Evolutionary conservation across 2,888 invertebrate genomes (phyloP).

Genomic region (Eilema griseolum): DNA sequence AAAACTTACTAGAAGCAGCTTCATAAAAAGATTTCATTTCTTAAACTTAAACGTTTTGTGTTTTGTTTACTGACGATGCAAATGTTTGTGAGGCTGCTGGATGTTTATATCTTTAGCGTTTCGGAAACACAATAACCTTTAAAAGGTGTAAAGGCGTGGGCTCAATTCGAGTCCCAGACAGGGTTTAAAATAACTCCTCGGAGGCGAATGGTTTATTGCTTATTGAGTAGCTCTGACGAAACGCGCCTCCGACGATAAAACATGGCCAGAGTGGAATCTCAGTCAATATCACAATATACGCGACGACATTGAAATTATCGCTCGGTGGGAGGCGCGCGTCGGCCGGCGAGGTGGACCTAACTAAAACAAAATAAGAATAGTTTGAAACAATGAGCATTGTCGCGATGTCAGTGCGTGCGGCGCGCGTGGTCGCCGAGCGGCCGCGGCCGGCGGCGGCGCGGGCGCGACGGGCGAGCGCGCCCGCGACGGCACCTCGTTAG

Average conservation of each 20-base stretch:
- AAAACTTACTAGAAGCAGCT: conserved; percentile 5
- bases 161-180: conserved; percentile 74
- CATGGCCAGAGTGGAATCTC: conserved; percentile 81
- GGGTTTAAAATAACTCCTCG: conserved; percentile 84
- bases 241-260: conserved; percentile 82
- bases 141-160: conserved; percentile 85
- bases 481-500: conserved; percentile 71
- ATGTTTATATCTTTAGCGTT: conserved; percentile 72
- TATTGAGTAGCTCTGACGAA: conserved; percentile 85
- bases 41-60: conserved; percentile 29
- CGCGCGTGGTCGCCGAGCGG: conserved; percentile 54
- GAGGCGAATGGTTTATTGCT: conserved; percentile 86
- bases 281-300: conserved; percentile 84
- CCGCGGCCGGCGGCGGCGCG: conserved; percentile 58
- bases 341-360: conserved; percentile 70
- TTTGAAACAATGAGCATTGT: conserved; percentile 85
- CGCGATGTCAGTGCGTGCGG: conserved; percentile 68
- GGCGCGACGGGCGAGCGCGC: conserved; percentile 64
- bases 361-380: conserved; percentile 82
- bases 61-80: conserved; percentile 48
- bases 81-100: conserved; percentile 54
- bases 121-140: conserved; percentile 85
- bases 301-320: conserved; percentile 85
- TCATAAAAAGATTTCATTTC: conserved; percentile 15
- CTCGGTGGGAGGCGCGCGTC: conserved; percentile 80